These are phyloP conservation scores for Aldabrachelys gigantea DNA, from an alignment of 2,113 vertebrate genomes.

Conservation along the genomic window DNA sequence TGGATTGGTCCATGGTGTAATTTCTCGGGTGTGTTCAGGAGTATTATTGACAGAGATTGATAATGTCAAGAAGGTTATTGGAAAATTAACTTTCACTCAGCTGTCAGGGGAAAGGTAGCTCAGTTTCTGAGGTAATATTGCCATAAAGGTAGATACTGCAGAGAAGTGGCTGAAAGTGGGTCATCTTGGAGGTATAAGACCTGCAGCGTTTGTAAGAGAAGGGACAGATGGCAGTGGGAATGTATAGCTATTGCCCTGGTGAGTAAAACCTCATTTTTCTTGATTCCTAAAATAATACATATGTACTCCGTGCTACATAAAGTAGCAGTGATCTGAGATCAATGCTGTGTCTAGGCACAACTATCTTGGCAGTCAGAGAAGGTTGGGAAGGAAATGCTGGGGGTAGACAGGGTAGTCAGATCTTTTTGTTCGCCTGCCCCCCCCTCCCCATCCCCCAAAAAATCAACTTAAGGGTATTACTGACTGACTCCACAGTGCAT, in stretches of 20 bases:
- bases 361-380: not conserved
- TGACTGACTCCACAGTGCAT: not conserved
- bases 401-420: not conserved
- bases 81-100: not conserved
- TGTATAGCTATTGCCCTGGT: not conserved
- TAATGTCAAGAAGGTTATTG: not conserved
- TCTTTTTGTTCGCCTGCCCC: not conserved
- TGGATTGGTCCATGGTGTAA: not conserved
- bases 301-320: not conserved
- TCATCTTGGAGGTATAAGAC: accelerated
- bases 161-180: not conserved
- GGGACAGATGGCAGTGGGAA: not conserved
- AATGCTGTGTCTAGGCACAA: accelerated
- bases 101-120: not conserved
- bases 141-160: not conserved
- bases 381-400: not conserved
- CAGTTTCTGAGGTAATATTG: accelerated
- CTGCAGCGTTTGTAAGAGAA: not conserved
- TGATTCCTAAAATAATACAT: not conserved
- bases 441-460: accelerated
- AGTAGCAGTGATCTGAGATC: accelerated
- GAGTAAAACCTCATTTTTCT: not conserved
- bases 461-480: not conserved
- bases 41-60: not conserved
- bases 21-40: not conserved